Conservation (phyloP, 1,140 invertebrate species). For the Proctacanthus coquilletti region DNA sequence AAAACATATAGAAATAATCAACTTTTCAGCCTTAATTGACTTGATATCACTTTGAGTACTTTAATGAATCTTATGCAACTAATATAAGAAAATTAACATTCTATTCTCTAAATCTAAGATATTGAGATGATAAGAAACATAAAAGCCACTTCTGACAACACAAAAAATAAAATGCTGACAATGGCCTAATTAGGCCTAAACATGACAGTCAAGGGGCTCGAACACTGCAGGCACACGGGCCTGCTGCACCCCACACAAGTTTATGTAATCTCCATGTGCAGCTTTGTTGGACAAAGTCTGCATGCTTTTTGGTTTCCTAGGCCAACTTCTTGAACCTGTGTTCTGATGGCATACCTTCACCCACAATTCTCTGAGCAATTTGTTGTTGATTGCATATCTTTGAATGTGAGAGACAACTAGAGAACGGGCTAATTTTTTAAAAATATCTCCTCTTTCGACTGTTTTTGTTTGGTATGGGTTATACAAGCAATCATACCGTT, state of each 20-base stretch:
- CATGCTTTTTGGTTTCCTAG: not conserved
- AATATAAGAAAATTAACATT: no score
- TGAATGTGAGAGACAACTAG: not conserved
- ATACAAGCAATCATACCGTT: not conserved
- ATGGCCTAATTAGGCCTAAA: not conserved
- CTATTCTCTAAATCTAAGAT: no score
- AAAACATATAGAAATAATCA: no score
- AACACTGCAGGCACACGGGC: not conserved
- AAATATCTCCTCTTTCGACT: not conserved
- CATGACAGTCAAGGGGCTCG: not conserved
- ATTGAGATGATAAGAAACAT: no score
- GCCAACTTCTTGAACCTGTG: not conserved
- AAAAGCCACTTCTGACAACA: not conserved
- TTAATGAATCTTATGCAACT: no score
- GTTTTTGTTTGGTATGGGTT: not conserved
- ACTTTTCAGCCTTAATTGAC: no score
- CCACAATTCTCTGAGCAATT: not conserved
- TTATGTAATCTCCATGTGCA: not conserved
- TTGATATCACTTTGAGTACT: no score
- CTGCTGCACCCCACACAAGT: not conserved
- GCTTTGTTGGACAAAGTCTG: not conserved
- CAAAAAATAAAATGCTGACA: not conserved
- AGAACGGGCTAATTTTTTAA: no score
- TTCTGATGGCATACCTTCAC: not conserved
- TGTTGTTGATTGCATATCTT: not conserved